phyloP scores from a whole-genome alignment of 2,113 vertebrate species.

The Xenopus tropicalis region DNA sequence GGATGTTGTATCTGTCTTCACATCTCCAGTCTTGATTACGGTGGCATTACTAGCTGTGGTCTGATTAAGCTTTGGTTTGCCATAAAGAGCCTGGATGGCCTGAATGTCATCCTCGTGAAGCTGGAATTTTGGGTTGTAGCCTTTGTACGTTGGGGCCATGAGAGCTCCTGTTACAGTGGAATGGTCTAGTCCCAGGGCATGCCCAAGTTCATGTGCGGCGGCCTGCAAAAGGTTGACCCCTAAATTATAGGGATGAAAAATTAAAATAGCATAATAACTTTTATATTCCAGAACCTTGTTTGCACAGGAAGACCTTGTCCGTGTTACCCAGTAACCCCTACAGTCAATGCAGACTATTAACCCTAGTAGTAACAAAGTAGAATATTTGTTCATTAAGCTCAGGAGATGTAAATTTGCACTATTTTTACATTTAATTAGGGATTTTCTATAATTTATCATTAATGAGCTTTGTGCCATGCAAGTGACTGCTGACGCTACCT shows the following conservation, averaged over 20 bases:
- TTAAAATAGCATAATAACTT: too few relatives aligned
- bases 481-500: background rate
- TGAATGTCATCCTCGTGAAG: conserved; percentile 35
- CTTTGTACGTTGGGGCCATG: conserved; percentile 37
- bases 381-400: too few relatives aligned
- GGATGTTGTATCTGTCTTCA: background rate
- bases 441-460: too few relatives aligned
- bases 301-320: too few relatives aligned
- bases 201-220: conserved; percentile 35
- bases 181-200: conserved; percentile 32
- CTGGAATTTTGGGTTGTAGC: conserved; percentile 32
- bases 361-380: too few relatives aligned
- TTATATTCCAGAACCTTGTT: too few relatives aligned
- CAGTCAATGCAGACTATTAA: too few relatives aligned
- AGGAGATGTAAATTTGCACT: too few relatives aligned
- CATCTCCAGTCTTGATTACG: background rate
- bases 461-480: too few relatives aligned
- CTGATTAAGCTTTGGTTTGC: conserved; percentile 10
- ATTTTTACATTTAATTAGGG: too few relatives aligned
- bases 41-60: background rate
- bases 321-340: too few relatives aligned
- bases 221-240: conserved; percentile 36
- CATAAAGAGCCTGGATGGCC: conserved; percentile 27
- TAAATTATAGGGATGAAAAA: background rate
- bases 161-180: conserved; percentile 29